Conservation (phyloP, 1,140 invertebrate genomes). For the Panagrolaimus sp. region DNA sequence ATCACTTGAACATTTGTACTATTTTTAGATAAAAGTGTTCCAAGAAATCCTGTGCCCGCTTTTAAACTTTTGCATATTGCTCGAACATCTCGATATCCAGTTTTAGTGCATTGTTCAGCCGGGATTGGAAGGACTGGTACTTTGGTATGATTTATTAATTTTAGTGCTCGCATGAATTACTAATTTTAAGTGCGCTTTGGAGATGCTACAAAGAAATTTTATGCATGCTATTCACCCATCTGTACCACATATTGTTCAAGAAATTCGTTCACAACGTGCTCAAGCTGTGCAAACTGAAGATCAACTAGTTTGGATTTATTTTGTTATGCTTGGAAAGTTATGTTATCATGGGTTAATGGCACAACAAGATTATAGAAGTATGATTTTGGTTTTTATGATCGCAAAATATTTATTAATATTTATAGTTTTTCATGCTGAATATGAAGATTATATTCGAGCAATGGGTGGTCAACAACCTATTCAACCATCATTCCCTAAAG, state of each 20-base stretch:
- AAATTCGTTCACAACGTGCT: slow-evolving; percentile 29
- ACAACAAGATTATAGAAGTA: background rate
- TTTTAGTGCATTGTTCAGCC: slow-evolving; percentile 19
- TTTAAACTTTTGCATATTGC: slow-evolving; percentile 8
- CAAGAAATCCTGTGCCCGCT: slow-evolving; percentile 14
- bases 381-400: background rate
- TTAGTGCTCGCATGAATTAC: no score
- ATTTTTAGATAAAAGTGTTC: slow-evolving; percentile 8
- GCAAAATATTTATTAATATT: background rate
- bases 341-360: background rate
- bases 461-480: slow-evolving; percentile 7
- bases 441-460: slow-evolving; percentile 7
- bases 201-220: slow-evolving; percentile 22
- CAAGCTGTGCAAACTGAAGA: slow-evolving; percentile 39
- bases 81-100: background rate
- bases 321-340: slow-evolving; percentile 4
- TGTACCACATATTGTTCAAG: slow-evolving; percentile 15
- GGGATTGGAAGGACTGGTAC: slow-evolving; percentile 39
- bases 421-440: background rate
- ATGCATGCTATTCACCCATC: slow-evolving; percentile 18
- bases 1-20: background rate
- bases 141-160: no score
- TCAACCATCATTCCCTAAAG: background rate
- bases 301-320: slow-evolving; percentile 38
- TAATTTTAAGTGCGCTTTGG: no score